Evolutionary conservation across 2,797 vertebrate genomes (phyloP).

Genomic region (Channa striata): DNA sequence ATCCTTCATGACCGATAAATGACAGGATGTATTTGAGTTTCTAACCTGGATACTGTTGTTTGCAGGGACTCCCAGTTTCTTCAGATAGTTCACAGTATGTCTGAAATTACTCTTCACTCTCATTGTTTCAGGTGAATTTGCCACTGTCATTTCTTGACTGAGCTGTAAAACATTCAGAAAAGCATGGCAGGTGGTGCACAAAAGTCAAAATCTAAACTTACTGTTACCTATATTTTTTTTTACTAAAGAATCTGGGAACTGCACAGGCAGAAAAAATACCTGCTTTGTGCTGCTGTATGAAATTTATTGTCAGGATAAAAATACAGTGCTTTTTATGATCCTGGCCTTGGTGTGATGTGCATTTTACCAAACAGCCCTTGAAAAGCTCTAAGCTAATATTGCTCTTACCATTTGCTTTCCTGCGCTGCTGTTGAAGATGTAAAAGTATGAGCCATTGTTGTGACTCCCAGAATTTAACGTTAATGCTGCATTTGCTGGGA

Average conservation of each 20-base stretch:
- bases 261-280: background rate
- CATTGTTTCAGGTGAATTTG: constrained; percentile 55
- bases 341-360: background rate
- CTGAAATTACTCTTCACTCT: constrained; percentile 74
- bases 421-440: constrained; percentile 64
- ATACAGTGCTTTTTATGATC: background rate
- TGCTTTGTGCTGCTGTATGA: background rate
- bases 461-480: constrained; percentile 72
- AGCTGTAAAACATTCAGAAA: constrained; percentile 72
- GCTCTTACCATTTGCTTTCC: constrained; percentile 80
- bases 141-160: constrained; percentile 77
- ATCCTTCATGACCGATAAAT: background rate
- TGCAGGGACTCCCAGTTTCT: constrained; percentile 73
- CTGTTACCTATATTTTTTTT: too few species aligned
- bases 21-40: background rate
- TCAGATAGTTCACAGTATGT: constrained; percentile 82
- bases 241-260: too few species aligned
- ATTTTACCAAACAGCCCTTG: constrained; percentile 1
- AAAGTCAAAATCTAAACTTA: background rate
- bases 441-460: constrained; percentile 58
- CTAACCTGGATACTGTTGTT: constrained; percentile 83
- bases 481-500: constrained; percentile 75
- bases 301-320: background rate
- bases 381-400: background rate
- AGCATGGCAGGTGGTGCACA: background rate